Evolutionary conservation across 2,797 vertebrate species (phyloP).

Genomic region (Acanthornis magna): DNA sequence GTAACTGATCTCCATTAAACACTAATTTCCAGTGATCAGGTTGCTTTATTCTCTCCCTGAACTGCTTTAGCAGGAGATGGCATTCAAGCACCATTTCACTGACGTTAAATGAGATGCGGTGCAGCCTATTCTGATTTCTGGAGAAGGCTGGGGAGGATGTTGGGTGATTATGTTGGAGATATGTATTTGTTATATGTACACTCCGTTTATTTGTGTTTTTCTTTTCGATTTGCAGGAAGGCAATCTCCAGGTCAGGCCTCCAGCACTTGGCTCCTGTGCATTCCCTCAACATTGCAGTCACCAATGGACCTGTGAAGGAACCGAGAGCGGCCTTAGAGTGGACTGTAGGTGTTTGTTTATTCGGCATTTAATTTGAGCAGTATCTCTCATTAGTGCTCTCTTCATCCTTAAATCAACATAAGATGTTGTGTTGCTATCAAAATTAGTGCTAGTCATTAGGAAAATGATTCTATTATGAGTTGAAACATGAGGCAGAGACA

Average conservation of each 20-base stretch:
- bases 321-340: constrained; percentile 89
- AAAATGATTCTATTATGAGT: not conserved
- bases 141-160: not conserved
- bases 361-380: not conserved
- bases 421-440: not conserved
- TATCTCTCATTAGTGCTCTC: not conserved
- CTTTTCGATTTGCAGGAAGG: constrained; percentile 85
- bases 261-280: constrained; percentile 92
- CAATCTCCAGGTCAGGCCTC: constrained; percentile 94
- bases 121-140: constrained; percentile 35
- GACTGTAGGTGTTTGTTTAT: constrained; percentile 83
- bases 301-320: constrained; percentile 94
- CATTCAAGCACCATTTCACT: constrained; percentile 19
- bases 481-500: not conserved
- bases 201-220: constrained; percentile 29
- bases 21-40: constrained; percentile 41
- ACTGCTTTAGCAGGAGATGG: constrained; percentile 3
- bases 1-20: constrained; percentile 29
- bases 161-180: not conserved
- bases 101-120: not conserved
- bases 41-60: constrained; percentile 25
- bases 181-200: not conserved
- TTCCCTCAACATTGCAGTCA: constrained; percentile 80
- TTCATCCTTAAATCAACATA: not conserved
- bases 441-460: not conserved